phyloP scores from a whole-genome alignment of 2,888 invertebrate species.

The Noctua janthina region DNA sequence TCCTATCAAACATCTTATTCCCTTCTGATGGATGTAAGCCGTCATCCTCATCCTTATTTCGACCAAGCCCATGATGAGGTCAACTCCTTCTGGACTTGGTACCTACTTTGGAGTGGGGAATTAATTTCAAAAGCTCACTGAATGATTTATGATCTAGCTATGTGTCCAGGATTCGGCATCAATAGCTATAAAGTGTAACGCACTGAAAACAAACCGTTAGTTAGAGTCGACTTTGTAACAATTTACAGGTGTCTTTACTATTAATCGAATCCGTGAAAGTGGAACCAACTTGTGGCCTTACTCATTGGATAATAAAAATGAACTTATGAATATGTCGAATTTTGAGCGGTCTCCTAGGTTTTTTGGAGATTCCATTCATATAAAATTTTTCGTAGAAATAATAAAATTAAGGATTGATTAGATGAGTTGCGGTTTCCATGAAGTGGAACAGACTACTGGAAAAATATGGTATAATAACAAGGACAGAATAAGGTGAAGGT shows the following conservation, averaged over 20 bases:
- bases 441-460: background rate
- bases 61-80: background rate
- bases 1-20: background rate
- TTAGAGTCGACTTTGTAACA: background rate
- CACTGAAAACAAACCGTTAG: background rate
- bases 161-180: background rate
- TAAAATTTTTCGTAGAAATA: background rate
- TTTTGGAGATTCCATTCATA: background rate
- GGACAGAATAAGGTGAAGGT: conserved; percentile 11
- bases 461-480: conserved; percentile 7
- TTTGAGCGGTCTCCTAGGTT: background rate
- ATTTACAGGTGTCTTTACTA: background rate
- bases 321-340: too few species aligned
- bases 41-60: too few species aligned
- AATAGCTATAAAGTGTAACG: background rate
- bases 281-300: background rate
- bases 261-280: conserved; percentile 6
- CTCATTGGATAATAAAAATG: background rate
- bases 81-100: background rate
- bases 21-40: background rate
- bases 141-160: background rate
- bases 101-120: background rate
- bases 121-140: background rate
- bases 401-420: background rate
- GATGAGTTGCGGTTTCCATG: background rate